These are phyloP conservation scores for Masticophis lateralis DNA, from an alignment of 2,797 vertebrate genomes.

Conservation along the genomic window DNA sequence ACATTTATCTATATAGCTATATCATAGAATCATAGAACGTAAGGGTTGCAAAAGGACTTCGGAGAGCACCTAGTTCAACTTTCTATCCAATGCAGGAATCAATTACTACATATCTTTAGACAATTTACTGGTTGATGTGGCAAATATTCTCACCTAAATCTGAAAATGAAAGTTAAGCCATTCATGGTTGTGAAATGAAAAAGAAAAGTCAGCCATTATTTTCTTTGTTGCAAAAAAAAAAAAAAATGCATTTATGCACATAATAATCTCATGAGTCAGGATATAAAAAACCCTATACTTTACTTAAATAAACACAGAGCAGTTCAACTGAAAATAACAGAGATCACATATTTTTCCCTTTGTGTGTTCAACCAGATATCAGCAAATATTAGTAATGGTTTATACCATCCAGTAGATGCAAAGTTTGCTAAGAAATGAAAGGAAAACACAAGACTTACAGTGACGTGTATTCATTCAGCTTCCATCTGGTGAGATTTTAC, in stretches of 20 bases:
- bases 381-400: neutral
- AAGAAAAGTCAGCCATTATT: neutral
- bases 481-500: neutral
- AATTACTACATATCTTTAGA: neutral
- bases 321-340: neutral
- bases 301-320: neutral
- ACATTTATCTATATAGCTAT: slow-evolving; percentile 26
- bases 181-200: neutral
- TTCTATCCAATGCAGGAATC: neutral
- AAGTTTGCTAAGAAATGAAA: neutral
- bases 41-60: neutral
- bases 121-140: neutral
- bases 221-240: neutral
- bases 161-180: neutral
- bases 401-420: neutral
- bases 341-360: neutral
- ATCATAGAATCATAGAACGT: neutral
- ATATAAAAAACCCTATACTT: neutral
- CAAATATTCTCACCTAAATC: slow-evolving; percentile 24
- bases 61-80: neutral
- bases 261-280: neutral
- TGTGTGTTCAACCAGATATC: neutral
- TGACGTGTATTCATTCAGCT: neutral
- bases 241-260: neutral
- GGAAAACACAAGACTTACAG: neutral